Base-by-base conservation (phyloP, 2,888 invertebrate genomes). In the Cryptocephalus primarius region DNA sequence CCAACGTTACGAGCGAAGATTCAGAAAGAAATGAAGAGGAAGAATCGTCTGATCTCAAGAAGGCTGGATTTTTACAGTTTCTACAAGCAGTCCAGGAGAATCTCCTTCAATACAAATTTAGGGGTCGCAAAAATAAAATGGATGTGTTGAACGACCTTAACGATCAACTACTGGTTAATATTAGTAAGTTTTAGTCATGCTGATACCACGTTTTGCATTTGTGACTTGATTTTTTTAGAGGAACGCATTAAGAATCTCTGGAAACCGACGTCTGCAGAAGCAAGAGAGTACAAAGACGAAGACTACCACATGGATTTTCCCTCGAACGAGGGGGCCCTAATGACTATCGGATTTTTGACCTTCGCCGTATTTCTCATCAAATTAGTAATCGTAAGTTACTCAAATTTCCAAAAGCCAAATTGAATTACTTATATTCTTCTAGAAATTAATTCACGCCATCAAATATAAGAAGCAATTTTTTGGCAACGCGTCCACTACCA, bases 301-400 rank as follows among this genome's bases (percentile, higher is more conserved):
- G 60, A 64, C 4, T 75, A 79, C 1, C 77, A 77, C 55, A 73
- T 87, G 57, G 82, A 85, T 54, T 86, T 88, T 65, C 88, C 88
- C 9, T 86, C 88, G 0, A 75, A 84, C 4, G 88, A 88, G 70
- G 83, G 85, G 40, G 82, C 89, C 0, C 71, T 90, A 43, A 82
- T 89, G 78, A 84, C 86, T 34, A 85, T 90, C 54, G 85, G 87
- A 14, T 88, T 89, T 65, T 73, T 90, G 9, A 88, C 88, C 1
- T 88, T 89, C 67, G 88, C 88, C 0, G 88, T 88, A 8, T 89
- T 87, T 62, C 76, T 89, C 46, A 83, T 90, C 43, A 88, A 88
- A 71, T 72, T 89, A 33, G 85, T 89, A 33, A 73, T 88, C 77
- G 88, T 88, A 75, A 75, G 75, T 68, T 33, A 8, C 45, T 38